Evolutionary conservation across 1,140 invertebrate species (phyloP).

Genomic region (Heliconius nattereri): DNA sequence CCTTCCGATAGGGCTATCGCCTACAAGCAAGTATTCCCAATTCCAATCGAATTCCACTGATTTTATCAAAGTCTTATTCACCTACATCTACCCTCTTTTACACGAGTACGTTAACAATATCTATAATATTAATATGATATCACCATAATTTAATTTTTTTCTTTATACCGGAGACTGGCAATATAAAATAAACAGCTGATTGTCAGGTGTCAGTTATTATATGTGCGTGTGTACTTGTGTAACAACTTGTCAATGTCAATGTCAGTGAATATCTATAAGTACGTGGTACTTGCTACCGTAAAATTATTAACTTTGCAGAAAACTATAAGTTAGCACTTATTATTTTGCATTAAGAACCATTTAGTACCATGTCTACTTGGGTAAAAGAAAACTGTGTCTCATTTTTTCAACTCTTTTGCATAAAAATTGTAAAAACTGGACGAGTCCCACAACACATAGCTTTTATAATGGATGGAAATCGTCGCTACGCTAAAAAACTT

Average conservation of each 20-base stretch:
- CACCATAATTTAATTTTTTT: background rate
- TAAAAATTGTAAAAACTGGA: slow-evolving; percentile 91
- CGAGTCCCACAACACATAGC: slow-evolving; percentile 95
- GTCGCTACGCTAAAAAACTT: slow-evolving; percentile 94
- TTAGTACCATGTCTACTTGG: slow-evolving; percentile 80
- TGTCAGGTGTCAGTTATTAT: background rate
- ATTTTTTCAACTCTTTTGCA: slow-evolving; percentile 88
- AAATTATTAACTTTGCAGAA: background rate
- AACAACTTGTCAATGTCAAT: background rate
- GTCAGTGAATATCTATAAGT: slow-evolving; percentile 11
- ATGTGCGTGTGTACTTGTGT: background rate
- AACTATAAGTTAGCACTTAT: background rate
- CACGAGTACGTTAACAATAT: too few relatives aligned
- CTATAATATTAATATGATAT: too few relatives aligned
- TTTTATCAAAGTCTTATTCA: too few relatives aligned
- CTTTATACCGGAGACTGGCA: background rate
- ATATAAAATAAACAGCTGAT: background rate
- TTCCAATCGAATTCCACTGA: too few relatives aligned
- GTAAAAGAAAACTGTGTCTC: slow-evolving; percentile 87
- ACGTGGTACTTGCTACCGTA: background rate
- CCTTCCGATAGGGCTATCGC: too few relatives aligned
- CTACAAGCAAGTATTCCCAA: too few relatives aligned
- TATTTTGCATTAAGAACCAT: background rate
- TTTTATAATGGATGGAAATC: slow-evolving; percentile 99
- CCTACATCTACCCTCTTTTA: too few relatives aligned